Base-by-base conservation (phyloP, 2,113 vertebrate genomes). In the Archilochus colubris region DNA sequence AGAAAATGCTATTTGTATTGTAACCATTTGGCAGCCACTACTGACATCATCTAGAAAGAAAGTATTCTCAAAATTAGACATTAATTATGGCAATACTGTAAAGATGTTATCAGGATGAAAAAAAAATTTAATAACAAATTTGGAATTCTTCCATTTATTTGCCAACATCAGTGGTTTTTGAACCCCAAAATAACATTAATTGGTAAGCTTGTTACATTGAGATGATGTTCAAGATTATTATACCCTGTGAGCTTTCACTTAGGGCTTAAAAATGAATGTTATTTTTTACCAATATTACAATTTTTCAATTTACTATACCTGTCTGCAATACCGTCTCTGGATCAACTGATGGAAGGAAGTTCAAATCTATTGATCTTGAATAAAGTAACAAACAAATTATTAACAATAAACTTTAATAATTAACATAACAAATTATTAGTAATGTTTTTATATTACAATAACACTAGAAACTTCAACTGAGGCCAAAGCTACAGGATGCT, bases 301-400 rank as follows among this genome's bases (percentile, higher is more conserved):
- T 68, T 66, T 94, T 83, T 87, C 40, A 44, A 95, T 96, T 97
- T 98, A 99, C 93, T 87, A 59, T 97, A 97, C 99, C 99, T 80
- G 99, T 99, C 97, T 99, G 99, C 72, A 99, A 98, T 73, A 99
- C 99, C 3, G 98, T 99, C 97, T 99, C 99, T 20, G 99, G 99
- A 97, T 99, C 99, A 96, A 99, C 98, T 5, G 99, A 99, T 10
- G 99, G 99, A 96, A 99, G 97, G 77, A 98, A 98, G 93, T 98
- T 98, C 96, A 98, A 98, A 96, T 99, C 99, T 77, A 98, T 95
- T 83, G 98, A 98, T 93, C 99, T 99, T 96, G 61, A 96, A 94
- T 73, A 46, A 96, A 44, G 70, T 89, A 79, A 61, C 11, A 72
- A 80, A 88, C 33, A 80, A 2, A 30, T 66, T n/a, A 76, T 72